Base-by-base conservation (phyloP, 2,888 invertebrate genomes). In the Tetragonula carbonaria region DNA sequence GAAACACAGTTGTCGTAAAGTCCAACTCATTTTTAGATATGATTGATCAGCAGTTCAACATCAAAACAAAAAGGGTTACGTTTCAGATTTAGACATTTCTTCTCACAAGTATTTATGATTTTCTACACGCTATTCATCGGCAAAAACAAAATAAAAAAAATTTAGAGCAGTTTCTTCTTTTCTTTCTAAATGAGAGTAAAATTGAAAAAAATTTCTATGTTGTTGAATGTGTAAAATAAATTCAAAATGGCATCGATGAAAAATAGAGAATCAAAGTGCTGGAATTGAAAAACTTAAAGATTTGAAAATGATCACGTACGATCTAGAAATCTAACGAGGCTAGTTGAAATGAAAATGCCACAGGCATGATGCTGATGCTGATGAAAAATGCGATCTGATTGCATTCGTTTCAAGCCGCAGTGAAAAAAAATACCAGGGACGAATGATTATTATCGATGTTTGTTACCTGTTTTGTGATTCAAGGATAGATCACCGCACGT, bases 311-410 rank as follows among this genome's bases (percentile, higher is more conserved):
- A 45, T 45, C 57, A 2, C n/a, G 4, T 5, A 14, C 2, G 11
- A 33, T 63, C 13, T 21, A 18, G 13, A 65, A 65, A 18, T 16
- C 1, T 28, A 11, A 28, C 4, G 23, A 33, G 18, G 18, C 11
- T 28, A 11, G 33, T 33, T 18, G 28, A 38, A 45, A 59, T 23
- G 18, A 16, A 28, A 63, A 38, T 38, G 45, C 11, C 21, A 63
- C 11, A 55, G 14, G 13, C 6, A 6, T 28, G 14, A 28, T 0
- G 45, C 38, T 0, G n/a, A 65, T 45, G 45, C 55, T 55, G 78
- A 78, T 21, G 67, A 78, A 67, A 78, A 62, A 33, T 68, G 55
- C 21, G 8, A 63, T 23, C n/a, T 18, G 0, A 62, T 80, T 55
- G n/a, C 62, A 23, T 38, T 6, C 33, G 38, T 4, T 18, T 23